These are phyloP conservation scores for Nomada goodeniana DNA, from an alignment of 2,888 invertebrate species.

Conservation along the genomic window DNA sequence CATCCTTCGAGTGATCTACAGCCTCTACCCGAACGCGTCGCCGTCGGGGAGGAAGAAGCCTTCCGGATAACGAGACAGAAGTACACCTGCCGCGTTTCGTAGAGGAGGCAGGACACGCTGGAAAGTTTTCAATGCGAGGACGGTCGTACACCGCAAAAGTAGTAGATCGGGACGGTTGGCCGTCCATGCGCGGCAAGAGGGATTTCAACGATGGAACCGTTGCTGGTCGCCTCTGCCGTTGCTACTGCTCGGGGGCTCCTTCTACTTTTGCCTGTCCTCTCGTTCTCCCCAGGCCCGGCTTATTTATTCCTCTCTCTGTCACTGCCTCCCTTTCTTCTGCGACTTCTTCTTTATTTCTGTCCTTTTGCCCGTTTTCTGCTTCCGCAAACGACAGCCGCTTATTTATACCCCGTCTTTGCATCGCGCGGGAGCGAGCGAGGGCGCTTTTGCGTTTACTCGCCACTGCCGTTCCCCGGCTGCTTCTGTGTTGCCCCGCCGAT, in stretches of 20 bases:
- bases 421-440: constrained; percentile 81
- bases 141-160: constrained; percentile 76
- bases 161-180: constrained; percentile 71
- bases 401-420: constrained; percentile 84
- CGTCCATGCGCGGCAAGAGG: constrained; percentile 64
- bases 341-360: constrained; percentile 80
- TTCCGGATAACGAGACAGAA: constrained; percentile 69
- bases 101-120: constrained; percentile 65
- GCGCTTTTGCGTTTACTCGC: constrained; percentile 79
- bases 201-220: constrained; percentile 53
- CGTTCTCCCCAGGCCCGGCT: constrained; percentile 75
- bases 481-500: constrained; percentile 53
- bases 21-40: constrained; percentile 39
- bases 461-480: constrained; percentile 48
- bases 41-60: constrained; percentile 53
- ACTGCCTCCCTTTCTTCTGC: constrained; percentile 77
- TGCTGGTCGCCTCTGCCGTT: constrained; percentile 49
- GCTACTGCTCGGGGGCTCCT: constrained; percentile 54
- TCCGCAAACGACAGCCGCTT: constrained; percentile 85
- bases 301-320: constrained; percentile 83
- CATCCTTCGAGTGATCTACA: constrained; percentile 57
- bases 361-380: constrained; percentile 84
- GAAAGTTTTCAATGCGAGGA: constrained; percentile 72
- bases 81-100: constrained; percentile 70
- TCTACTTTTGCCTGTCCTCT: constrained; percentile 64